Conservation (phyloP, 2,113 vertebrate species). For the Podarcis muralis region DNA sequence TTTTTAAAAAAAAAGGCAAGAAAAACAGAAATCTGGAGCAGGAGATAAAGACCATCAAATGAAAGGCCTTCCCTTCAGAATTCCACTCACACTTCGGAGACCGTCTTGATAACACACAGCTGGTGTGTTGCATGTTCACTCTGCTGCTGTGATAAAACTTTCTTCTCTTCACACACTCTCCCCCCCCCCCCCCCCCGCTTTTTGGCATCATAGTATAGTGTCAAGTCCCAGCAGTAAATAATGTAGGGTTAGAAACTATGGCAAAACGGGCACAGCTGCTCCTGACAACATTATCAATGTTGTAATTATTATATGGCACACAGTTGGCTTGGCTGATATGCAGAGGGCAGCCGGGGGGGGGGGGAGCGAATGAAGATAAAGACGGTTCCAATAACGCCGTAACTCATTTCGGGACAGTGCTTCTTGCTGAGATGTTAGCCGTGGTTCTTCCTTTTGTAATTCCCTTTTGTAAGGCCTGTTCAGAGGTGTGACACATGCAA, state of each 20-base stretch:
- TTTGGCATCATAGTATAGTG: slow-evolving; percentile 41
- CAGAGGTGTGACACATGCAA: slow-evolving; percentile 29
- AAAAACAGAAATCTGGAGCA: slow-evolving; percentile 51
- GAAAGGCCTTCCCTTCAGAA: slow-evolving; percentile 47
- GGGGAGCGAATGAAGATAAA: slow-evolving; percentile 34
- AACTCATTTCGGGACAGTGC: slow-evolving; percentile 34
- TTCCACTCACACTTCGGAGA: slow-evolving; percentile 44
- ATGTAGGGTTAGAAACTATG: slow-evolving; percentile 48
- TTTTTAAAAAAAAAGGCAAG: slow-evolving; percentile 29
- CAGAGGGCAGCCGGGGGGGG: background rate
- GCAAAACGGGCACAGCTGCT: slow-evolving; percentile 58
- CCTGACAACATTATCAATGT: slow-evolving; percentile 50
- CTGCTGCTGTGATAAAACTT: slow-evolving; percentile 47
- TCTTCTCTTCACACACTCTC: too few species aligned
- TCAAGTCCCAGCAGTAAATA: slow-evolving; percentile 66
- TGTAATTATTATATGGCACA: slow-evolving; percentile 50
- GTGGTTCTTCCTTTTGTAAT: slow-evolving; percentile 23
- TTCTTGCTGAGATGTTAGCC: slow-evolving; percentile 34
- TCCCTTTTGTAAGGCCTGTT: background rate
- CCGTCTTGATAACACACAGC: slow-evolving; percentile 33
- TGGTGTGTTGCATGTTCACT: slow-evolving; percentile 29
- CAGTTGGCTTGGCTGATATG: background rate
- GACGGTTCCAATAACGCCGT: slow-evolving; percentile 36
- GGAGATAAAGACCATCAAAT: slow-evolving; percentile 65
- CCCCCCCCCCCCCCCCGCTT: background rate